Conservation (phyloP, 1,140 invertebrate species). For the Drosophila kohkoa region DNA sequence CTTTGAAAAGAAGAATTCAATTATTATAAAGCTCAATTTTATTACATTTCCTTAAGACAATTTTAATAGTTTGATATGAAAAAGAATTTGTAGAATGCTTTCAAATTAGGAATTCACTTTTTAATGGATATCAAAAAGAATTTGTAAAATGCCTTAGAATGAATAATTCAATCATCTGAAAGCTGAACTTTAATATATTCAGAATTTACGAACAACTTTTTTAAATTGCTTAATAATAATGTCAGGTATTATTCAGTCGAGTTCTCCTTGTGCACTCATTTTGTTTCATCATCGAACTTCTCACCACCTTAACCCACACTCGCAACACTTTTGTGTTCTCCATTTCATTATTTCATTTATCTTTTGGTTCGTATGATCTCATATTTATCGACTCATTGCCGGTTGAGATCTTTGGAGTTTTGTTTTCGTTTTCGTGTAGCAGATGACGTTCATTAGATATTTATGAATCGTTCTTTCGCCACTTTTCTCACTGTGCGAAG, state of each 20-base stretch:
- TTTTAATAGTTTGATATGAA: too few species aligned
- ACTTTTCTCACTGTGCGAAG: conserved; percentile 1
- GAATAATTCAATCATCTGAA: background rate
- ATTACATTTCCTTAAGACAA: too few species aligned
- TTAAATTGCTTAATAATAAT: background rate
- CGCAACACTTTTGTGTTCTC: conserved; percentile 4
- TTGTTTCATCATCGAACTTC: background rate
- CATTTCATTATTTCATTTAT: conserved; percentile 12
- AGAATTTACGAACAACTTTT: background rate
- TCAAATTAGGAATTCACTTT: too few species aligned
- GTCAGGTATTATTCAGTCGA: background rate
- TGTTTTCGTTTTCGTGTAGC: background rate
- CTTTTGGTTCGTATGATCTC: conserved; percentile 53
- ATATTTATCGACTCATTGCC: conserved; percentile 43
- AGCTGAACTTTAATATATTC: too few species aligned
- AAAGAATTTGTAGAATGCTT: too few species aligned
- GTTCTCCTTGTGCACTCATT: background rate
- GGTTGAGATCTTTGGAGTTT: conserved; percentile 30
- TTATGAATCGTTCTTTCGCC: conserved; percentile 40
- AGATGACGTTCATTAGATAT: conserved; percentile 41
- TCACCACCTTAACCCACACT: conserved; percentile 1
- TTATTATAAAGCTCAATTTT: too few species aligned
- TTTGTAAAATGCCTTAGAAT: too few species aligned
- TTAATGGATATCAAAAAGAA: too few species aligned
- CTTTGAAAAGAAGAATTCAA: too few species aligned